Conservation (phyloP, 1,140 invertebrate species). For the Pollicipes pollicipes region DNA sequence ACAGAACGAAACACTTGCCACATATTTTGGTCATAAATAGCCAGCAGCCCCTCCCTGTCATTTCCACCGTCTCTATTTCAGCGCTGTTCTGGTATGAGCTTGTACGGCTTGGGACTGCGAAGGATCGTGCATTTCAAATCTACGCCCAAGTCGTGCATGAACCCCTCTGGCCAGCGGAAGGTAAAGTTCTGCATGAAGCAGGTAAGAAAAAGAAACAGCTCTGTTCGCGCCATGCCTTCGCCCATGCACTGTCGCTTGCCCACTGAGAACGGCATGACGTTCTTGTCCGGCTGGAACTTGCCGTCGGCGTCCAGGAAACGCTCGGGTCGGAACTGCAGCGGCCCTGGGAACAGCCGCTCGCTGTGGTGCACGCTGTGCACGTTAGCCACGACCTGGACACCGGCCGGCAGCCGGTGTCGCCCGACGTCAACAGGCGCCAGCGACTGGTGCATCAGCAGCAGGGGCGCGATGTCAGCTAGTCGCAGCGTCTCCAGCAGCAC, state of each 20-base stretch:
- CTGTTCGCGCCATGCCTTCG: conserved; percentile 60
- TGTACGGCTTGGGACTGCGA: background rate
- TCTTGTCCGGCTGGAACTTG: conserved; percentile 33
- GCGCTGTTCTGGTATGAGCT: background rate
- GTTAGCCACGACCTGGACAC: background rate
- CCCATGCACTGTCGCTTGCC: conserved; percentile 73
- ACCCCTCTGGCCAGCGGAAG: conserved; percentile 26
- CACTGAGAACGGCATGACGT: conserved; percentile 47
- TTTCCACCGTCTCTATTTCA: background rate
- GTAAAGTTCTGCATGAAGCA: conserved; percentile 58
- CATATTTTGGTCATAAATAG: conserved; percentile 24
- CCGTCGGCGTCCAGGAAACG: conserved; percentile 47
- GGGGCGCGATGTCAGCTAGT: too few relatives aligned
- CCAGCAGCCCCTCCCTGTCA: background rate
- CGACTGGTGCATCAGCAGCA: too few relatives aligned
- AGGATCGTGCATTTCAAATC: conserved; percentile 4
- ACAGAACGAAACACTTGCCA: too few relatives aligned
- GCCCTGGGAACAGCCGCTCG: conserved; percentile 26
- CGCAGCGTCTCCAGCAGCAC: too few relatives aligned
- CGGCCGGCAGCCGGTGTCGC: background rate
- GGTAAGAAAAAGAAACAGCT: conserved; percentile 64
- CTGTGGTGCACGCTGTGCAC: background rate
- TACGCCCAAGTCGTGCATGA: conserved; percentile 14
- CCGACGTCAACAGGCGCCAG: background rate
- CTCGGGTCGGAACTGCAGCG: conserved; percentile 49